Evolutionary conservation across 2,797 vertebrate genomes (phyloP).

Genomic region (Eremophila alpestris): DNA sequence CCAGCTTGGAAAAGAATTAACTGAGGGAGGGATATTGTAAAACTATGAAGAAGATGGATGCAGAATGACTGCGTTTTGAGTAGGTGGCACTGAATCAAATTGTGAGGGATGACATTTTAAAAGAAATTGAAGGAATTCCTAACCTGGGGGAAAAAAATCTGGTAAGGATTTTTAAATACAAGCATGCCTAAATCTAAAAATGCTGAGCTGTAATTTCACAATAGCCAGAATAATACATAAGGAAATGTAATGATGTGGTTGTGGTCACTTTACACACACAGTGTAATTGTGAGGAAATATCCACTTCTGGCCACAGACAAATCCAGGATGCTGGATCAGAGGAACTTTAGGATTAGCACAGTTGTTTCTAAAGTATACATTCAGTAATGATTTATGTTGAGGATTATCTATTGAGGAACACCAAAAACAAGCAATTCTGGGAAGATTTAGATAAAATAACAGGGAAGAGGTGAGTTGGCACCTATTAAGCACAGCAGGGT

Average conservation of each 20-base stretch:
- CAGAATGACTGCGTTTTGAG: background rate
- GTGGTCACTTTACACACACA: background rate
- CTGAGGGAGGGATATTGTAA: background rate
- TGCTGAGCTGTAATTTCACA: background rate
- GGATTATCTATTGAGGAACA: background rate
- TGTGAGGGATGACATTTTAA: background rate
- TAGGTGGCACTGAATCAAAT: background rate
- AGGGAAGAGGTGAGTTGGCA: background rate
- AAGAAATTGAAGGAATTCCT: background rate
- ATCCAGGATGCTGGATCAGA: background rate
- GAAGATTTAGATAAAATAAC: background rate
- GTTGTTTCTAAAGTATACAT: background rate
- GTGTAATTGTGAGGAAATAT: background rate
- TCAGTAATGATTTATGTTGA: background rate
- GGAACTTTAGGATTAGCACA: background rate
- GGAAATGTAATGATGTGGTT: background rate
- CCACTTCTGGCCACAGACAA: fast-evolving
- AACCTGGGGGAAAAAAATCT: background rate
- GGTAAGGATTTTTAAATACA: background rate
- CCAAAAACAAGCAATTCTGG: background rate
- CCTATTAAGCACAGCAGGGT: background rate
- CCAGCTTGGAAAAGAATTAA: background rate
- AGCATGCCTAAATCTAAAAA: background rate
- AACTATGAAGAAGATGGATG: background rate
- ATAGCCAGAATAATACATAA: background rate